Evolutionary conservation across 2,113 vertebrate species (phyloP), one percentile per base, ranked within the genome.

Genomic region (Etheostoma cragini): DNA sequence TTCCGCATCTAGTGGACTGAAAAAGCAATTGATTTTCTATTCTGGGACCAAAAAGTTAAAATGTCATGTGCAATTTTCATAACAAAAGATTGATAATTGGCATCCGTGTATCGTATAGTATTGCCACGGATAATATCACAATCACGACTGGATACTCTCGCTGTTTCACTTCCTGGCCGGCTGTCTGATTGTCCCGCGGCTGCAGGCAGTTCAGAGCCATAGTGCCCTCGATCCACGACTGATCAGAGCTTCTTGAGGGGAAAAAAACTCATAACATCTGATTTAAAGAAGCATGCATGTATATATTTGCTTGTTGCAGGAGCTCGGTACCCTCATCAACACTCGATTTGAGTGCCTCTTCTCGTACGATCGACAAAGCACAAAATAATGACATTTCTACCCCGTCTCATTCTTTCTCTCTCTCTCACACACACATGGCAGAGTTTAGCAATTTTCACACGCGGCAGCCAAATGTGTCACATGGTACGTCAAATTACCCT

Each of bases 341-440:
- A 65, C 54, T 67, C 15, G 62, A 62, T 87, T 82, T 62, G 54
- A 74, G 56, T 78, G 21, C 49, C 16, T 56, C 64, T 61, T 63
- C 54, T 70, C 54, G 30, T 75, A 4, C 33, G 2, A 57, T 80
- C 68, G 64, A 72, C 80, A 78, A 77, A 80, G 70, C 45, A 76
- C 66, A 74, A 82, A 80, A 66, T 62, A 84, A 84, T 58, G 65
- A 65, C 65, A 64, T 83, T 76, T 66, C 56, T 71, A 50, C 69
- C 54, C 72, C 76, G 72, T 87, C 78, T 83, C 63, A 49, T 21
- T 38, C 62, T 60, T 13, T 56, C 57, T 35, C n/a, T 17, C n/a
- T 17, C 57, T 50, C 60, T 42, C 49, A 57, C 52, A 63, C 56
- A 49, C 30, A 30, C 82, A 38, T 0, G 50, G 57, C 52, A 45